Base-by-base conservation (phyloP, 1,140 invertebrate species). In the Radopholus similis region DNA sequence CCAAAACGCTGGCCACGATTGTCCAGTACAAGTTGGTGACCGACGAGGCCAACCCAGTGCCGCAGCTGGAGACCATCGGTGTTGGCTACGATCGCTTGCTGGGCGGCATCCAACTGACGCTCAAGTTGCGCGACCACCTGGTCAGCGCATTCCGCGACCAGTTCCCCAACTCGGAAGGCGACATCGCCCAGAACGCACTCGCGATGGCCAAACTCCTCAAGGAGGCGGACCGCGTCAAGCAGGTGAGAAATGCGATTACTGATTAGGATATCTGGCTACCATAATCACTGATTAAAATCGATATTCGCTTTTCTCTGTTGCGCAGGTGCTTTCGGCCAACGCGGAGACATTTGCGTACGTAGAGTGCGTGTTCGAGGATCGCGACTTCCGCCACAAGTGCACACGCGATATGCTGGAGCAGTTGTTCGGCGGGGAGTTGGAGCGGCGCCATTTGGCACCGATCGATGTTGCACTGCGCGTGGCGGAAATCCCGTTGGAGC, bases 141-240 rank as follows among this genome's bases (percentile, higher is more conserved):
- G 94, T 90, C 4, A 88, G 88, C 66, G 88, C 90, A 69, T 98
- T 97, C 83, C 91, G 90, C 83, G 91, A 90, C 1, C 83, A 81
- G 47, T 89, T 89, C 64, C 86, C 88, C 15, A 75, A 72, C n/a
- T 51, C 63, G 15, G 44, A 37, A 8, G 70, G 56, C 11, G 73
- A 79, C 35, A 76, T 81, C 42, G 74, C 77, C 34, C 73, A 78
- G 34, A 95, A 89, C 82, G 88, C 90, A 0, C 86, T 92, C 70
- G 88, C 93, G 0, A 89, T 98, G 89, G 92, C 91, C 4, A 99
- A 99, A 82, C 85, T 99, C 2, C 89, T 95, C 60, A 93, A 95
- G 82, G 96, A 99, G 85, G 92, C 96, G 28, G 94, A 92, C 57
- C 85, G 94, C 23, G 84, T 98, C 1, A 98, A 98, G 85, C 93